Conservation (phyloP, 2,797 vertebrate species). For the Acanthornis magna region DNA sequence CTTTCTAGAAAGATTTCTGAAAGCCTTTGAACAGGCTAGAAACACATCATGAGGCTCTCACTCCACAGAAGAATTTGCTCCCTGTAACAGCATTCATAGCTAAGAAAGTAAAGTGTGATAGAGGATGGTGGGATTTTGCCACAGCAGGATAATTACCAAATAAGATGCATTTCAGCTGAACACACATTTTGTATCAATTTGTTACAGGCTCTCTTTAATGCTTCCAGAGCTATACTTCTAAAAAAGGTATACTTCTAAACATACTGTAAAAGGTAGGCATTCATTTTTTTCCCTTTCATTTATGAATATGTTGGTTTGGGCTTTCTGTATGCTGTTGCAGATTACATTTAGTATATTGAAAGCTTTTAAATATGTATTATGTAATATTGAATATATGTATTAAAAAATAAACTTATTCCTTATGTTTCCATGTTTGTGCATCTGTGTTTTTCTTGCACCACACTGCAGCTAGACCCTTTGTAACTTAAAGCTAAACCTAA, state of each 20-base stretch:
- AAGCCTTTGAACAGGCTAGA: background rate
- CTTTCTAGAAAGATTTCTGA: background rate
- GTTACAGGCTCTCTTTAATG: background rate
- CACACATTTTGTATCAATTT: background rate
- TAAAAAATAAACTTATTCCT: background rate
- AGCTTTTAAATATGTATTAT: background rate
- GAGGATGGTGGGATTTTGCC: background rate
- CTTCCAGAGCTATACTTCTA: background rate
- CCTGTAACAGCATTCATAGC: background rate
- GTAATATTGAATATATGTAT: background rate
- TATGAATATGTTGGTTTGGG: background rate
- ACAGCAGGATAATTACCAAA: background rate
- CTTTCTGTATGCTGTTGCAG: background rate
- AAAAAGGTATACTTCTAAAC: background rate
- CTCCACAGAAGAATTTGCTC: background rate
- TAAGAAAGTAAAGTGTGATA: background rate
- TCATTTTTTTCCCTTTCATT: background rate
- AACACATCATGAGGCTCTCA: background rate
- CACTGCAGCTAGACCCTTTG: background rate
- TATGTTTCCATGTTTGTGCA: background rate
- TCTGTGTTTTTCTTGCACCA: background rate
- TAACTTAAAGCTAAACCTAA: background rate
- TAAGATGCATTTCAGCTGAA: background rate
- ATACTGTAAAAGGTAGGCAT: background rate
- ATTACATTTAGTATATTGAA: background rate